A percentile compares a stretch with the other conserved stretches of the same genome.
Conservation (phyloP, 2,113 vertebrate species). For the Nesospiza acunhae region DNA sequence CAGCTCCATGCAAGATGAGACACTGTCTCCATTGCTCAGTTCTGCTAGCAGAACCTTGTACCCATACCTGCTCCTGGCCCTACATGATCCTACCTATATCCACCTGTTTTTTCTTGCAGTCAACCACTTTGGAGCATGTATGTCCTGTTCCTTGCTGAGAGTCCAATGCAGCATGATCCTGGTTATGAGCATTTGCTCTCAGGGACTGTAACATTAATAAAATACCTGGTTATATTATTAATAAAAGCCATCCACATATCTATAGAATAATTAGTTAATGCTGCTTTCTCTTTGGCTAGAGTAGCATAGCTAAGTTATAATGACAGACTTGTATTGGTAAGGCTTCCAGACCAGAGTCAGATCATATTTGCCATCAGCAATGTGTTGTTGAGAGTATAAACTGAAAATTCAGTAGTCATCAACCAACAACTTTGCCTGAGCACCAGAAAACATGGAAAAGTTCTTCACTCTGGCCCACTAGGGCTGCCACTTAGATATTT, state of each 20-base stretch:
- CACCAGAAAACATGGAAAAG: background rate
- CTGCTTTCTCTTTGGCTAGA: background rate
- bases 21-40: background rate
- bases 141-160: background rate
- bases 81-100: background rate
- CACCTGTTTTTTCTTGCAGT: background rate
- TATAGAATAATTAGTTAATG: background rate
- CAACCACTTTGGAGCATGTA: background rate
- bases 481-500: constrained; percentile 13
- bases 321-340: background rate
- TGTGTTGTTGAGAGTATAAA: background rate
- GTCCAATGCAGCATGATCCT: background rate
- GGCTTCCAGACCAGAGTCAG: background rate
- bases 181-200: background rate
- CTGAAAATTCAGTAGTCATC: background rate
- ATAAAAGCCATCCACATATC: background rate
- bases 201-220: background rate
- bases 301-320: background rate
- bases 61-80: background rate
- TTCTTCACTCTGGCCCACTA: background rate
- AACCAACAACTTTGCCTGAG: background rate
- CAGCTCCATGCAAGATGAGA: background rate
- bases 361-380: background rate
- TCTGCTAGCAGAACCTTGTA: background rate
- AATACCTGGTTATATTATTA: background rate